A percentile compares a stretch with the other conserved stretches of the same genome.
Conservation (phyloP, 2,888 invertebrate species). For the Lepidonotus clava region DNA sequence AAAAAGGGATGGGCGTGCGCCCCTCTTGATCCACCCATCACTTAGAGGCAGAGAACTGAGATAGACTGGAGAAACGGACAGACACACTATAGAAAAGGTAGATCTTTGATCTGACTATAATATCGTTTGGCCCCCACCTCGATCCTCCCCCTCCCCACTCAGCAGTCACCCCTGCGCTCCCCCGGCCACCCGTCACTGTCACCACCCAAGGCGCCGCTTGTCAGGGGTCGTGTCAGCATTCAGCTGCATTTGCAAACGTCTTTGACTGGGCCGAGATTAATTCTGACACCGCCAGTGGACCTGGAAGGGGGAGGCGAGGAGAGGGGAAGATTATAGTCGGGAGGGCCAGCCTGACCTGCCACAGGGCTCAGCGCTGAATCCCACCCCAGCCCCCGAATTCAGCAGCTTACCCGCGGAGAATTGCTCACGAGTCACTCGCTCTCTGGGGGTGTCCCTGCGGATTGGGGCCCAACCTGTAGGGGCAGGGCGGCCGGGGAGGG, state of each 20-base stretch:
- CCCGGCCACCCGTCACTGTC: neutral
- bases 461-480: neutral
- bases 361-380: neutral
- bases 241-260: conserved; percentile 36
- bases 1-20: too few species aligned
- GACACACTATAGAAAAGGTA: too few species aligned
- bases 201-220: neutral
- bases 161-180: neutral
- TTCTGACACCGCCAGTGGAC: neutral
- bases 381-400: neutral
- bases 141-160: neutral
- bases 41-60: too few species aligned
- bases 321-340: too few species aligned
- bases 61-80: too few species aligned
- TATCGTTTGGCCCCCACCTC: neutral
- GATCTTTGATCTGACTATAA: too few species aligned
- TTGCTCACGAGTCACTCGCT: too few species aligned
- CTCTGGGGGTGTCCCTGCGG: neutral
- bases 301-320: neutral
- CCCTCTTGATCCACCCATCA: too few species aligned
- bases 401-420: neutral
- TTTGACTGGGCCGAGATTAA: conserved; percentile 23
- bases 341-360: neutral
- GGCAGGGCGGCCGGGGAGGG: neutral
- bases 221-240: neutral